phyloP scores from a whole-genome alignment of 2,113 vertebrate genomes.

The Leptobrachium ailaonicum region DNA sequence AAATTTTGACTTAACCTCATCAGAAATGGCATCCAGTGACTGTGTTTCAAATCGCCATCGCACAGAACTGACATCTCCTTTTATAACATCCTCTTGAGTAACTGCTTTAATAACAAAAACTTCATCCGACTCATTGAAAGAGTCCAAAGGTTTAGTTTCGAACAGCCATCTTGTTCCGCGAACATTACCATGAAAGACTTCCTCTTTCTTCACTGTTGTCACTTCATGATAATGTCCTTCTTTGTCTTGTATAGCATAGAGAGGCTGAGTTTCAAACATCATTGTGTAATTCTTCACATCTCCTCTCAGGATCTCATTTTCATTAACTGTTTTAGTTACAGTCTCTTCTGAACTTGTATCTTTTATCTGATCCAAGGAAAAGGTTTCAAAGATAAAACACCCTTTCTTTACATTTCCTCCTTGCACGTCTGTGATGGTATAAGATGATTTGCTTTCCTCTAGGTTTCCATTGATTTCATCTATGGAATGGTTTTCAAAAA shows the following conservation, averaged over 20 bases:
- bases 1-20: conserved; percentile 65
- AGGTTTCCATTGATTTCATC: conserved; percentile 71
- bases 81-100: conserved; percentile 85
- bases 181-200: conserved; percentile 82
- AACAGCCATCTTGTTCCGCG: conserved; percentile 86
- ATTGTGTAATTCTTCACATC: conserved; percentile 84
- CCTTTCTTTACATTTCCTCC: conserved; percentile 82
- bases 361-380: conserved; percentile 82
- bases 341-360: conserved; percentile 65
- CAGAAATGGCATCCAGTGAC: conserved; percentile 79
- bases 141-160: conserved; percentile 89
- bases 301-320: conserved; percentile 76
- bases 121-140: conserved; percentile 79
- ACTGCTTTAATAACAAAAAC: conserved; percentile 87
- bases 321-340: conserved; percentile 61
- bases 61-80: conserved; percentile 82
- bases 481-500: conserved; percentile 86
- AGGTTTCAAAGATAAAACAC: conserved; percentile 86
- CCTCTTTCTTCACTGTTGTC: conserved; percentile 87
- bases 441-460: conserved; percentile 59
- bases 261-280: conserved; percentile 88
- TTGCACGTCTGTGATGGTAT: conserved; percentile 78
- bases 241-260: conserved; percentile 87
- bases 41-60: conserved; percentile 90
- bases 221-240: conserved; percentile 88